Conservation (phyloP, 2,113 vertebrate genomes). For the Dasyprocta punctata region DNA sequence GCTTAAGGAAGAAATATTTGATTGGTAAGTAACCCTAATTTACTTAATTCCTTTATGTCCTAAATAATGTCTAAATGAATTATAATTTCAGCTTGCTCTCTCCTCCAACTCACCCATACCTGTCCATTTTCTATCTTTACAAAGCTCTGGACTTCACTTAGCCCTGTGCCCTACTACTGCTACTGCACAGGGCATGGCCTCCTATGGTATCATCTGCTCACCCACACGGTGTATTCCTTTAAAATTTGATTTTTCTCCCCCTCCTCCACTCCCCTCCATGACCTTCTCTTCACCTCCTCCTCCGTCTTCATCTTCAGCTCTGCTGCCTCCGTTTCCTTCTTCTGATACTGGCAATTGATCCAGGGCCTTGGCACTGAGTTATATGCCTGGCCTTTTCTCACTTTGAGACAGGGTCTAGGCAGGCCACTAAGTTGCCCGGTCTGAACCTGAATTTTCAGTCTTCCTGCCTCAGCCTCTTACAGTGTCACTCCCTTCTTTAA, state of each 20-base stretch:
- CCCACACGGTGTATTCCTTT: not conserved
- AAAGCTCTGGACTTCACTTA: not conserved
- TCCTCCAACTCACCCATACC: not conserved
- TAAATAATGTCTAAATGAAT: constrained; percentile 12
- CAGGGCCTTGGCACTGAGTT: not conserved
- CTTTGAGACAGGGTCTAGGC: not conserved
- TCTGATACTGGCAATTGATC: not conserved
- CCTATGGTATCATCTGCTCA: not conserved
- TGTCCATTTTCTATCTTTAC: not conserved
- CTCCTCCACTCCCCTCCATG: no score
- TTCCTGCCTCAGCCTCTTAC: not conserved
- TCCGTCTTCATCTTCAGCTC: not conserved
- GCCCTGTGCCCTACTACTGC: not conserved
- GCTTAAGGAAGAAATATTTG: constrained; percentile 31
- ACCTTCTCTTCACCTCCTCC: not conserved
- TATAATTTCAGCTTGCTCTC: not conserved
- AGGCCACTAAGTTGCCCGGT: not conserved
- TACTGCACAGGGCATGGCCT: not conserved
- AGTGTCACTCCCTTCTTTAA: not conserved
- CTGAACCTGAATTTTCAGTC: not conserved
- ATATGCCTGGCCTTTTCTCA: not conserved
- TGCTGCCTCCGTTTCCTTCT: not conserved
- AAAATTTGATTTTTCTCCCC: not conserved
- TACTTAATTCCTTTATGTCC: not conserved
- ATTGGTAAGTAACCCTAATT: not conserved